Evolutionary conservation across 1,140 invertebrate species (phyloP), one percentile per base, ranked within the genome.

Genomic region (Probaryconus sp.): DNA sequence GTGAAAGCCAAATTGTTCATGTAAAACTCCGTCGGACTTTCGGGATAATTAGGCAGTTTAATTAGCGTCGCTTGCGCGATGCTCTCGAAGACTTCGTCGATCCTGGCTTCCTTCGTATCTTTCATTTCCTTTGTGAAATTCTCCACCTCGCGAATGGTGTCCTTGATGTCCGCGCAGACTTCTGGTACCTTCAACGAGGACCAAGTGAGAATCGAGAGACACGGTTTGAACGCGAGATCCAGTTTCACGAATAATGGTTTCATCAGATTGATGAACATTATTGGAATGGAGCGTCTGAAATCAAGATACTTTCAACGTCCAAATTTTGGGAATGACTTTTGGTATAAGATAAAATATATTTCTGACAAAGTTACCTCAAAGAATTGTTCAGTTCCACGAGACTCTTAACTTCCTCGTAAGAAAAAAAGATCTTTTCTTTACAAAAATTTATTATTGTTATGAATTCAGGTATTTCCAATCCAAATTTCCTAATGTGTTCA

Each of bases 121-220:
- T 90, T 89, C 0, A 94, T 89, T 83, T 92, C 90, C 77, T 92
- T 92, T 2, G 93, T 88, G 76, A 95, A 92, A 58, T 91, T 88
- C 76, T 94, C 90, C 1, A 95, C 89, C 64, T 92, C 90, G 40
- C 90, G 88, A 10, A 95, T 80, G 3, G 90, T 85, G 0, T 79
- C 70, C 50, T 89, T 83, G 26, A 94, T 89, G 67, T 90, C 85
- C 2, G 89, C 83, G 50, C 92, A 92, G 70, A 91, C 92, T 18
- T 92, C 86, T 0, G 90, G 85, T 37, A 94, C 92, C 68, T 92
- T 92, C 30, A 93, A 87, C 0, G 94, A 95, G 2, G 92, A 92
- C 95, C 95, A 97, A 0, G 92, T 94, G 10, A 96, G 90, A 0
- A 90, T 91, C 0, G 92, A 93, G 2, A 96, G 81, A 5, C 93